These are phyloP conservation scores for Aramus guarauna DNA, from an alignment of 2,113 vertebrate species.

Conservation along the genomic window DNA sequence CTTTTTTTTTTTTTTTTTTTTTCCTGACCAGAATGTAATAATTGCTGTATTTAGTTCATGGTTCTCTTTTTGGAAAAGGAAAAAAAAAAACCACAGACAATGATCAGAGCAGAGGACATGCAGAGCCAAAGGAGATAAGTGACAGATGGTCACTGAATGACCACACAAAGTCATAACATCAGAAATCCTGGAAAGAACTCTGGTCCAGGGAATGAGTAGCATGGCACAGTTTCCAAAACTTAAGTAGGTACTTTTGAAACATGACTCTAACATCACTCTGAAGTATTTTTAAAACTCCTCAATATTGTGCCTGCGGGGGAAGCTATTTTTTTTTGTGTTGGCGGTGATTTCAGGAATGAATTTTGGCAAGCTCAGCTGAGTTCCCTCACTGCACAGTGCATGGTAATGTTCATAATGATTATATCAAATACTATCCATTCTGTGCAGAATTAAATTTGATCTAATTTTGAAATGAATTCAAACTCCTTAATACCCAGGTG, in stretches of 20 bases:
- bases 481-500: slow-evolving; percentile 10
- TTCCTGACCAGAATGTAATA: not conserved
- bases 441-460: slow-evolving; percentile 30
- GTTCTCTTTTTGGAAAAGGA: not conserved
- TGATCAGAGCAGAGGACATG: not conserved
- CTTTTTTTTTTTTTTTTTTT: not conserved
- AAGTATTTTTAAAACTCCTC: slow-evolving; percentile 44
- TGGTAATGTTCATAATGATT: slow-evolving; percentile 40
- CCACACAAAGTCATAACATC: not conserved
- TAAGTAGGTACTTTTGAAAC: slow-evolving; percentile 10
- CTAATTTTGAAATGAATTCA: slow-evolving; percentile 39
- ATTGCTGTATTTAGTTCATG: slow-evolving; percentile 47
- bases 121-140: not conserved
- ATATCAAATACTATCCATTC: slow-evolving; percentile 24
- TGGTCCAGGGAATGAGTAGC: not conserved
- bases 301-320: not conserved
- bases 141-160: slow-evolving; percentile 60
- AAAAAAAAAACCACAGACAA: not conserved
- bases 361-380: slow-evolving; percentile 37
- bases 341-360: not conserved
- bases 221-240: not conserved
- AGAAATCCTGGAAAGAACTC: not conserved
- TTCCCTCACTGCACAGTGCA: slow-evolving; percentile 22
- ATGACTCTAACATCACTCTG: slow-evolving; percentile 2
- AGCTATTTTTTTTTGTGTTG: slow-evolving; percentile 36